Evolutionary conservation across 2,797 vertebrate genomes (phyloP), one percentile per base, ranked within the genome.

Genomic region (Pangasius sanitwongsei): DNA sequence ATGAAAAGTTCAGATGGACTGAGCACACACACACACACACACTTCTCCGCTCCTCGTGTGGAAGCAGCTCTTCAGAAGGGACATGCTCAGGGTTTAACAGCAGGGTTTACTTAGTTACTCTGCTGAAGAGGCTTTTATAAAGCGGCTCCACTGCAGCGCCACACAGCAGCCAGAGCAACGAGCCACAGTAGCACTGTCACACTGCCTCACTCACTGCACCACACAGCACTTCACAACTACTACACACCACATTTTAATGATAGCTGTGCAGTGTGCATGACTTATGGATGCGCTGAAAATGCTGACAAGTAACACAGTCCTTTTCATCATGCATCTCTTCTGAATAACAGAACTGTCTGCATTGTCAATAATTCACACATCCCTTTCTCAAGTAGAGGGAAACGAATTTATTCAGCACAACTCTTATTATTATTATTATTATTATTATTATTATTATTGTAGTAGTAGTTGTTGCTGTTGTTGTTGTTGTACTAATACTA

Each of bases 111-210:
- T 37, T 81, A 50, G 48, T 11, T 20, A 34, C 44, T 85, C 44
- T 34, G 34, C 25, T 70, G n/a, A 69, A 59, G 28, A 83, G 37
- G 78, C 78, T 6, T 59, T 59, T 82, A 59, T 12, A 37, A 59
- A 63, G 78, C 53, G 16, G 78, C 15, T 83, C 81, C 37, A 63
- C 37, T 83, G 81, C 81, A 65, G 25, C 18, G 37, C 55, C 77
- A 34, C 74, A 69, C 70, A 44, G 48, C 67, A 48, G 25, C 28
- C 75, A n/a, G 25, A 81, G 31, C 80, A n/a, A 41, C 20, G 5
- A 37, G 31, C 55, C 34, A 41, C 57, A 31, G 48, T 4, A 20
- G 9, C 50, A 16, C 55, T 44, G 78, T 61, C 65, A 3, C 59
- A 4, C 78, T 20, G 31, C 15, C 31, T 23, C 78, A 12, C 31